Evolutionary conservation across 2,797 vertebrate genomes (phyloP).

Genomic region (Babyrousa celebensis): DNA sequence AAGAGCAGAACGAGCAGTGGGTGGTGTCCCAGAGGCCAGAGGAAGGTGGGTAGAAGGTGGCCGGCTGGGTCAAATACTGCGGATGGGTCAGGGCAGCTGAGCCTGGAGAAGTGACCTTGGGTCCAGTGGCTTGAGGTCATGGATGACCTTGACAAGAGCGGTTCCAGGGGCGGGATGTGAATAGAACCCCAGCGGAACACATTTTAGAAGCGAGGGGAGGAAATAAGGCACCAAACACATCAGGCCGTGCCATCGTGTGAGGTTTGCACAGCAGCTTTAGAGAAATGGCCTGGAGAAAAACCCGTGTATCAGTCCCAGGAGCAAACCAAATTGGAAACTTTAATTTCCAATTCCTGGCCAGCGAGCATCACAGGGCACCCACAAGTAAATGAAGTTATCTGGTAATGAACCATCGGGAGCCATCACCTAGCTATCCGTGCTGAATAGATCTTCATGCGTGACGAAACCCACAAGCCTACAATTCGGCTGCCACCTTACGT

Average conservation of each 20-base stretch:
- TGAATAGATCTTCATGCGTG: not conserved
- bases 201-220: not conserved
- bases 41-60: not conserved
- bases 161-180: not conserved
- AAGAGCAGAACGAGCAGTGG: not conserved
- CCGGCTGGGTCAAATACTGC: not conserved
- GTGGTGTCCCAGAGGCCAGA: not conserved
- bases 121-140: not conserved
- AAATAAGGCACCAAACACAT: not conserved
- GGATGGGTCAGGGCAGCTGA: not conserved
- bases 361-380: not conserved
- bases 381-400: not conserved
- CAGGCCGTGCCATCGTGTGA: rapidly evolving
- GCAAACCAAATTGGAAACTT: not conserved
- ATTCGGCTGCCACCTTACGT: not conserved
- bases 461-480: too few species aligned
- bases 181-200: not conserved
- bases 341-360: not conserved
- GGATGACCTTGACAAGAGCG: not conserved
- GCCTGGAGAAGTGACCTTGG: not conserved
- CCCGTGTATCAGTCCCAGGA: not conserved
- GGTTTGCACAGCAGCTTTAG: not conserved
- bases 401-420: not conserved
- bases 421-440: not conserved
- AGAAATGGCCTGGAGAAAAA: not conserved